Base-by-base conservation (phyloP, 2,797 vertebrate genomes). In the Enteromius thamalakanensis region DNA sequence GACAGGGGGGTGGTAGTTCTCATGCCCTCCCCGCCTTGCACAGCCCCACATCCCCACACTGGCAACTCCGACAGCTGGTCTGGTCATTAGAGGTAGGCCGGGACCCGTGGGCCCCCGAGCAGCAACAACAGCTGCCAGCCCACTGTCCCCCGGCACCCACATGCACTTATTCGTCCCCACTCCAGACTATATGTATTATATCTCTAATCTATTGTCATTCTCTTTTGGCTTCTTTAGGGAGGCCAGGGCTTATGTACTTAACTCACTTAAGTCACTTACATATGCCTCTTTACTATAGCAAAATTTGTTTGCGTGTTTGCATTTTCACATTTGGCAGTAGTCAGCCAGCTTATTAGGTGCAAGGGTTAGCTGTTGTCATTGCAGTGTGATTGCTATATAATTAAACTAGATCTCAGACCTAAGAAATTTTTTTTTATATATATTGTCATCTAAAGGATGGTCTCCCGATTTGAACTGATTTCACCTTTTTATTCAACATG, bases 21-120 rank as follows among this genome's bases (percentile, higher is more conserved):
- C 95, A 95, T 95, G 95, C 94, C 94, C 94, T 95, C 93, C 94
- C 94, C 92, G 92, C 94, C 93, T 94, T 91, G 90, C 86, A 84
- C 91, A 93, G 91, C 92, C 93, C 92, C 72, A 86, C 89, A 89
- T 92, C 92, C 91, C 92, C 92, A 93, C 92, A 94, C 93, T 94
- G 94, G 91, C 92, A 92, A 94, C 92, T 94, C 88, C 90, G 94
- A 95, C 95, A 95, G 94, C 95, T 95, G 95, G 93, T 95, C 93
- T 88, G 91, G 93, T 93, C 93, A 95, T 95, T 94, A 95, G 92
- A 91, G 90, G 84, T 93, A 92, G 91, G 92, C 92, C 90, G 87
- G 88, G 94, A 94, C 93, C 94, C 78, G 90, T 91, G 92, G 93
- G 93, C 93, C 93, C 93, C 94, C 17, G 86, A 91, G 90, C 92